These are phyloP conservation scores for Typhlomys cinereus DNA, from an alignment of 2,113 vertebrate genomes.

Conservation along the genomic window DNA sequence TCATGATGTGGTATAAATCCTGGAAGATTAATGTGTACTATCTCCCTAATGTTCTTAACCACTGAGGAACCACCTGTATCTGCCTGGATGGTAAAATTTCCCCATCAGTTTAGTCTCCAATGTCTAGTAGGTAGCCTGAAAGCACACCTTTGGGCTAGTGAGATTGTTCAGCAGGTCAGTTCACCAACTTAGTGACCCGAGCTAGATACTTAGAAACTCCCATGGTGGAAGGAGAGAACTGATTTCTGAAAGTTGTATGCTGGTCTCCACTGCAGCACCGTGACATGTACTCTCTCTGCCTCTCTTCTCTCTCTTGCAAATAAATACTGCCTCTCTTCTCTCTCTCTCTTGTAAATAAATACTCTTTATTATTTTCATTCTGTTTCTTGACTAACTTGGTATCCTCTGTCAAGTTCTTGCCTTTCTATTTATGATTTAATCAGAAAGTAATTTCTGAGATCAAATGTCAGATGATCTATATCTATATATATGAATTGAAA, in stretches of 20 bases:
- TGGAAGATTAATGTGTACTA: neutral
- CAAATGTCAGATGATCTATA: neutral
- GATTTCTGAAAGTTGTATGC: too few species aligned
- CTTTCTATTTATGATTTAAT: neutral
- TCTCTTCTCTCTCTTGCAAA: too few species aligned
- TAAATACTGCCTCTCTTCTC: too few species aligned
- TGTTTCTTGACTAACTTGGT: slow-evolving; percentile 2
- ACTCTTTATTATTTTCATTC: neutral
- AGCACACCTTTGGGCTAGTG: too few species aligned
- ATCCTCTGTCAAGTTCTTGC: neutral
- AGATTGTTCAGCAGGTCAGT: too few species aligned
- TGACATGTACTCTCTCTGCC: too few species aligned
- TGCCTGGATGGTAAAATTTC: neutral
- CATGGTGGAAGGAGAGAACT: too few species aligned
- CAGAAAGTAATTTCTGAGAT: neutral
- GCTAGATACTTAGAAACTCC: too few species aligned
- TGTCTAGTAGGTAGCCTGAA: neutral
- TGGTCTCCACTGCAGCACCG: too few species aligned
- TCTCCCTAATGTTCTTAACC: neutral
- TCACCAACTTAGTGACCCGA: too few species aligned
- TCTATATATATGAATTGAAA: neutral
- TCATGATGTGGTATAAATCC: neutral
- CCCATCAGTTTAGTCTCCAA: neutral
- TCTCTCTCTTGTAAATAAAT: too few species aligned
- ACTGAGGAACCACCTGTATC: neutral